phyloP scores from a whole-genome alignment of 2,888 invertebrate species.

The Carterocephalus palaemon region DNA sequence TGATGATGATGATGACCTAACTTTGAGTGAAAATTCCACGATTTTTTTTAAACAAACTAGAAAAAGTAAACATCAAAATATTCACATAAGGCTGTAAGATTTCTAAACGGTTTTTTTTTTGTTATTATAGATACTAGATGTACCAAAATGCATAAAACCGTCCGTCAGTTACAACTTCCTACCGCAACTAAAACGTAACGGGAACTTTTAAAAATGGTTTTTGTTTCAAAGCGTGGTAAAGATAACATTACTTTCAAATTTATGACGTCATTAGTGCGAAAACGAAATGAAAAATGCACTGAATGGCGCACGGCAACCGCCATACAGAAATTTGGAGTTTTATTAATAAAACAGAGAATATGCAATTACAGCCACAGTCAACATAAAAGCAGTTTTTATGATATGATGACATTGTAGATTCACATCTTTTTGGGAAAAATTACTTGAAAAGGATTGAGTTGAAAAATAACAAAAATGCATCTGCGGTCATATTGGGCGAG shows the following conservation, averaged over 20 bases:
- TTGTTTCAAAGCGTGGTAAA: conserved; percentile 13
- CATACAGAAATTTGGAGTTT: conserved; percentile 7
- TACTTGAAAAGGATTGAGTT: no score
- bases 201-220: conserved; percentile 11
- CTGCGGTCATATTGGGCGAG: no score
- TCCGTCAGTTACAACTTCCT: conserved; percentile 8
- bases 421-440: neutral
- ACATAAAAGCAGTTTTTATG: no score
- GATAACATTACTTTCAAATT: conserved; percentile 26
- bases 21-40: no score
- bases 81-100: no score
- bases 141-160: neutral
- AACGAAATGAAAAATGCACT: conserved; percentile 22
- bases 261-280: conserved; percentile 28
- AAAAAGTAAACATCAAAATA: neutral
- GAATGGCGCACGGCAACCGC: neutral
- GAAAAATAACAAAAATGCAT: no score
- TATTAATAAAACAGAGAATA: conserved; percentile 12
- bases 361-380: conserved; percentile 1
- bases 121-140: no score
- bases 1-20: no score
- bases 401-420: neutral
- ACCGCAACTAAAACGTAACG: neutral
- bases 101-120: no score
- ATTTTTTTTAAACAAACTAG: no score